phyloP scores from a whole-genome alignment of 1,140 invertebrate species.

The Phenacoccus solenopsis region DNA sequence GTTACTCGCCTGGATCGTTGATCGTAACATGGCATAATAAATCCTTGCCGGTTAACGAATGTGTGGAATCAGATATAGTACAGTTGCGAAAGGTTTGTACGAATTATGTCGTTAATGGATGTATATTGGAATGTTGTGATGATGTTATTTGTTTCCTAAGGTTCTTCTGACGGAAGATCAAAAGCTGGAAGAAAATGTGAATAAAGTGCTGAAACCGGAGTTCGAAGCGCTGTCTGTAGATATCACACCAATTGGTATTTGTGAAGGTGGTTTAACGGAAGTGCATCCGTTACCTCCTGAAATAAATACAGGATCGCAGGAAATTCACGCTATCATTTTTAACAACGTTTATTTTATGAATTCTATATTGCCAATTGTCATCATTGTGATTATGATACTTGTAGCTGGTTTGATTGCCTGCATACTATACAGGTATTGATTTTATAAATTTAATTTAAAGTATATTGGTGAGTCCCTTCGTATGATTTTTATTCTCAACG shows the following conservation, averaged over 20 bases:
- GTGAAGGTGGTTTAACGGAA: constrained; percentile 45
- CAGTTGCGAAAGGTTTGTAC: constrained; percentile 18
- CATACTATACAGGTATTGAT: constrained; percentile 66
- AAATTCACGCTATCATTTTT: constrained; percentile 37
- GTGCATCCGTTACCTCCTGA: constrained; percentile 34
- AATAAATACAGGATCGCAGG: constrained; percentile 33
- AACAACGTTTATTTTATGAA: constrained; percentile 78
- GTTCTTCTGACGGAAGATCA: constrained; percentile 39
- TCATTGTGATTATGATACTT: constrained; percentile 77
- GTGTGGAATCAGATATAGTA: constrained; percentile 15
- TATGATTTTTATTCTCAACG: neutral
- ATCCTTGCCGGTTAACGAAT: constrained; percentile 31
- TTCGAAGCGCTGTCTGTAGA: constrained; percentile 62
- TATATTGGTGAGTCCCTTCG: no score
- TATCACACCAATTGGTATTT: constrained; percentile 54
- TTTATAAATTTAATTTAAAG: constrained; percentile 40
- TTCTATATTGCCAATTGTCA: constrained; percentile 75
- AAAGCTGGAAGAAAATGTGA: constrained; percentile 47
- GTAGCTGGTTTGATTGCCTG: constrained; percentile 78
- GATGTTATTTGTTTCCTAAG: constrained; percentile 22
- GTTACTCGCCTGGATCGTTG: constrained; percentile 40
- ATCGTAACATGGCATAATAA: constrained; percentile 69
- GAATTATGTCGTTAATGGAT: neutral
- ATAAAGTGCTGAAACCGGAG: constrained; percentile 58
- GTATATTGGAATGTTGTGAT: neutral